These are phyloP conservation scores for Haliaeetus albicilla DNA, from an alignment of 2,797 vertebrate genomes.

Conservation along the genomic window DNA sequence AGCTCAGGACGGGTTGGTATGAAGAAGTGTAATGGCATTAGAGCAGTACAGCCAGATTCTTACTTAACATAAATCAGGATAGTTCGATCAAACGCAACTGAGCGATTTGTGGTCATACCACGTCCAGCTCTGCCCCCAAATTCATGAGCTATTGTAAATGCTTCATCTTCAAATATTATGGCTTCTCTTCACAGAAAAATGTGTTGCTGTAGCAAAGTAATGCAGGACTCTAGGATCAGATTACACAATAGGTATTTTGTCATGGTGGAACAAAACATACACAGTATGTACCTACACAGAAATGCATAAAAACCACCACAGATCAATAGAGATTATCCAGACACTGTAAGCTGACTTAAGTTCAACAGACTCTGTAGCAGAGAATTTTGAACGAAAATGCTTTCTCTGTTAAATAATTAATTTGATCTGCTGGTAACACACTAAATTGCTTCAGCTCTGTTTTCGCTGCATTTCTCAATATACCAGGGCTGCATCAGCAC, in stretches of 20 bases:
- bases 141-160: background rate
- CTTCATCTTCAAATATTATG: background rate
- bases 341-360: background rate
- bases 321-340: constrained; percentile 26
- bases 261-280: background rate
- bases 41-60: background rate
- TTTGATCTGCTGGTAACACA: background rate
- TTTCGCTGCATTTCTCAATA: background rate
- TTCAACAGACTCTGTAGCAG: background rate
- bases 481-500: background rate
- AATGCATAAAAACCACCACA: background rate
- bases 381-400: constrained; percentile 1
- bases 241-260: background rate
- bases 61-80: background rate
- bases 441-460: constrained; percentile 13
- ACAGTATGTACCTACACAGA: background rate
- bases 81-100: background rate
- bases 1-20: background rate
- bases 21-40: background rate
- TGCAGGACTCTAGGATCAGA: background rate
- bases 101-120: background rate
- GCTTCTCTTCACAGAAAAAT: background rate
- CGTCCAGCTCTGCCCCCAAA: background rate
- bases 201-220: background rate
- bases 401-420: constrained; percentile 60